These are phyloP conservation scores for Drosophila prolongata DNA, from an alignment of 2,888 invertebrate species.

Conservation along the genomic window DNA sequence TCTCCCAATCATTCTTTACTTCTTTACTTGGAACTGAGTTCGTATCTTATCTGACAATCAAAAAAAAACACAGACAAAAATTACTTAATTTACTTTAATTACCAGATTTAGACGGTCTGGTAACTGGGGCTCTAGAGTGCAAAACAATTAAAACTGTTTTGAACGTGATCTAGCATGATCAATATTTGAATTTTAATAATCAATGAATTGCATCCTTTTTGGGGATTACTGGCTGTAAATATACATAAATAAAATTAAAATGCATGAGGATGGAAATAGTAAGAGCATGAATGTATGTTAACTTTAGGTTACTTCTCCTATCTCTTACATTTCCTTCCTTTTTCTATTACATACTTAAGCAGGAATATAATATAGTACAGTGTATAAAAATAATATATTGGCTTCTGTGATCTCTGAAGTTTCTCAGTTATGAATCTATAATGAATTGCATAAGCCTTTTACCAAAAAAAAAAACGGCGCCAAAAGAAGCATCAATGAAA, in stretches of 20 bases:
- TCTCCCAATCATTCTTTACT: neutral
- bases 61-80: neutral
- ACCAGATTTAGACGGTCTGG: neutral
- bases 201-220: neutral
- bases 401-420: neutral
- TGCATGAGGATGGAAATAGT: too few species aligned
- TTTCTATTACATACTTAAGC: neutral
- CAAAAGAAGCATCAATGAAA: conserved; percentile 18
- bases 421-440: neutral
- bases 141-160: neutral
- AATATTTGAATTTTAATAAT: neutral
- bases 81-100: conserved; percentile 22
- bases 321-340: too few species aligned
- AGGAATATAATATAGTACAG: neutral
- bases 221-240: neutral
- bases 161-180: neutral
- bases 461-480: neutral
- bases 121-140: neutral
- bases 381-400: neutral
- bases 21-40: neutral
- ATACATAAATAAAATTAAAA: neutral
- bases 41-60: conserved; percentile 30
- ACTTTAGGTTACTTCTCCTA: too few species aligned
- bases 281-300: too few species aligned
- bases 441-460: conserved; percentile 41